Evolutionary conservation across 2,888 invertebrate species (phyloP).

Genomic region (Agrochola macilenta): DNA sequence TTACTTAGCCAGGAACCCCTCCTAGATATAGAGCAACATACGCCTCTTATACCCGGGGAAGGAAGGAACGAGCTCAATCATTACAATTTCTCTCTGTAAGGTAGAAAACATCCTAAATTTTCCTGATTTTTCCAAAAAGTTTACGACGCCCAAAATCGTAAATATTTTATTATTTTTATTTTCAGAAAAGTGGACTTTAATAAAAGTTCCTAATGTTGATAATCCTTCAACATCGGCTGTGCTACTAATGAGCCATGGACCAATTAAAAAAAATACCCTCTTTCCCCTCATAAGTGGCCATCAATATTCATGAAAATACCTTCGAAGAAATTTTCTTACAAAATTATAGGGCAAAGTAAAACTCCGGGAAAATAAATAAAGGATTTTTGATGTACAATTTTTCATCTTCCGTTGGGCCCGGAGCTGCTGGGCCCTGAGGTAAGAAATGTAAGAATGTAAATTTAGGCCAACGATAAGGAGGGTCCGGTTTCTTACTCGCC

Average conservation of each 20-base stretch:
- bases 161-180: neutral
- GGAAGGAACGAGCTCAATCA: neutral
- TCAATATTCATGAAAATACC: conserved; percentile 46
- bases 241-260: conserved; percentile 28
- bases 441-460: conserved; percentile 69
- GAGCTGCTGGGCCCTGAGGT: conserved; percentile 43
- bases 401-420: conserved; percentile 56
- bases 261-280: conserved; percentile 28
- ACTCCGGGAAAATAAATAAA: conserved; percentile 58
- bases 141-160: neutral
- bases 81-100: neutral
- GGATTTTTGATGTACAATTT: conserved; percentile 61
- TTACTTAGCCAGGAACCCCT: too few relatives aligned
- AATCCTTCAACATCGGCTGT: conserved; percentile 2
- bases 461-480: conserved; percentile 65
- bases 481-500: conserved; percentile 65
- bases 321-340: conserved; percentile 23
- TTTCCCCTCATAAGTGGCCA: conserved; percentile 26
- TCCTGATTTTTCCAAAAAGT: neutral
- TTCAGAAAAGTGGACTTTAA: neutral
- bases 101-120: neutral
- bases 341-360: conserved; percentile 36
- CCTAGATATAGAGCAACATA: conserved; percentile 1
- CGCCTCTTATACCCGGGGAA: neutral
- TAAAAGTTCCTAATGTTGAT: neutral